Conservation (phyloP, 2,113 vertebrate genomes). For the Vicugna pacos region DNA sequence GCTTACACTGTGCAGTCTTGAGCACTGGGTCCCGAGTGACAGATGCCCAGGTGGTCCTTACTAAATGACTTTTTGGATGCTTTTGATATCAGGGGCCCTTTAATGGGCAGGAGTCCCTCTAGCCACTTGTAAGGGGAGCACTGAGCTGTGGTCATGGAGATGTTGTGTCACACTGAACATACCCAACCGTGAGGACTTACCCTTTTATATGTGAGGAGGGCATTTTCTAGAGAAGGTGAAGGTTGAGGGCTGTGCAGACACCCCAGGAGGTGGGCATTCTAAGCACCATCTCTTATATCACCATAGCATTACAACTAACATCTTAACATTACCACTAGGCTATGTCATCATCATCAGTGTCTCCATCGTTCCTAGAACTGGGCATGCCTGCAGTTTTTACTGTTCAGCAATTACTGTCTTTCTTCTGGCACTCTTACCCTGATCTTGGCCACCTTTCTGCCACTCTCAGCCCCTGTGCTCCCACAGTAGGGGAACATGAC, state of each 20-base stretch:
- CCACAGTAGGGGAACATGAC: neutral
- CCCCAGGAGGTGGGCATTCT: neutral
- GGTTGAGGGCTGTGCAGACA: neutral
- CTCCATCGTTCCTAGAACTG: neutral
- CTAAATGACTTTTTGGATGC: neutral
- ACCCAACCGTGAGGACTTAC: neutral
- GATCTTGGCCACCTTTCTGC: neutral
- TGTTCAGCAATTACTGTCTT: neutral
- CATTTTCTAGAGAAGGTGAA: neutral
- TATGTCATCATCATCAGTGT: neutral
- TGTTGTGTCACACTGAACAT: neutral
- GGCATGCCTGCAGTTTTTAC: neutral
- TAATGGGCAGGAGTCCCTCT: neutral
- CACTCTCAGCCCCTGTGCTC: neutral
- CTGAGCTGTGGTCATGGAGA: neutral
- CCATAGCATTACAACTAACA: neutral
- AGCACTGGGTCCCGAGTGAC: neutral
- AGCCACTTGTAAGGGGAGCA: neutral
- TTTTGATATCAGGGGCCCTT: neutral
- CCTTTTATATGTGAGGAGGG: neutral
- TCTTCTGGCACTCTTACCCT: neutral
- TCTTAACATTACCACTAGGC: neutral
- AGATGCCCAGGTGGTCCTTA: neutral
- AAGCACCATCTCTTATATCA: neutral
- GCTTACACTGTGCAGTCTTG: accelerated